These are phyloP conservation scores for Drosophila merina DNA, from an alignment of 2,888 invertebrate species.

Conservation along the genomic window DNA sequence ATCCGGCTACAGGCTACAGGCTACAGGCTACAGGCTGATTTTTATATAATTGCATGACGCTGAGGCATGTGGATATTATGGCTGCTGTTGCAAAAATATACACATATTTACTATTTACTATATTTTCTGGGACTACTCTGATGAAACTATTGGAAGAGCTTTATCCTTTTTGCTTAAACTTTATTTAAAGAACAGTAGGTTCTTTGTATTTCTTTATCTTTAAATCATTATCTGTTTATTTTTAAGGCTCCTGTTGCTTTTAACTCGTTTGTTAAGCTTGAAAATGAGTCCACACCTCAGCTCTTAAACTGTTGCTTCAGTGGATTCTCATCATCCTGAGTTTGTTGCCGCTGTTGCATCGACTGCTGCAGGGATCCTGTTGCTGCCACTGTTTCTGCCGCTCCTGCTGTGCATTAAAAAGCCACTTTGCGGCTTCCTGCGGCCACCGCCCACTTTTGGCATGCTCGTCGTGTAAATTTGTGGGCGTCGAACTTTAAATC, in stretches of 20 bases:
- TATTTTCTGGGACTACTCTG: not conserved
- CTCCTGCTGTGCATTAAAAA: conserved; percentile 77
- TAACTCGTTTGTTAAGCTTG: not conserved
- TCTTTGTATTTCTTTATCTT: not conserved
- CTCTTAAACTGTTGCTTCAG: conserved; percentile 23
- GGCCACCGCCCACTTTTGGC: conserved; percentile 65
- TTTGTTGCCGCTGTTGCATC: conserved; percentile 19
- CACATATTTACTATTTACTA: conserved; percentile 1
- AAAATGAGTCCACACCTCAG: not conserved
- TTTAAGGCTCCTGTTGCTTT: not conserved
- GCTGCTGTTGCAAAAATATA: conserved; percentile 19
- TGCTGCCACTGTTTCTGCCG: conserved; percentile 20
- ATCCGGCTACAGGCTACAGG: conserved; percentile 33
- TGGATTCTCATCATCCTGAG: conserved; percentile 1
- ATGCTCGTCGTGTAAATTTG: conserved; percentile 65
- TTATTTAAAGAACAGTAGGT: too few relatives aligned
- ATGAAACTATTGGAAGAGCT: too few relatives aligned
- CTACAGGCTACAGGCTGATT: conserved; percentile 53
- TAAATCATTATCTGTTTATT: not conserved
- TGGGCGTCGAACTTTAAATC: conserved; percentile 66
- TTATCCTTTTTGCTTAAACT: not conserved
- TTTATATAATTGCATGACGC: conserved; percentile 69
- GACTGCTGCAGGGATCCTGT: conserved; percentile 44
- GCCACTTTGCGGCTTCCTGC: conserved; percentile 76
- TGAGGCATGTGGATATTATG: conserved; percentile 18